phyloP scores from a whole-genome alignment of 2,797 vertebrate species.

The Vultur gryphus region DNA sequence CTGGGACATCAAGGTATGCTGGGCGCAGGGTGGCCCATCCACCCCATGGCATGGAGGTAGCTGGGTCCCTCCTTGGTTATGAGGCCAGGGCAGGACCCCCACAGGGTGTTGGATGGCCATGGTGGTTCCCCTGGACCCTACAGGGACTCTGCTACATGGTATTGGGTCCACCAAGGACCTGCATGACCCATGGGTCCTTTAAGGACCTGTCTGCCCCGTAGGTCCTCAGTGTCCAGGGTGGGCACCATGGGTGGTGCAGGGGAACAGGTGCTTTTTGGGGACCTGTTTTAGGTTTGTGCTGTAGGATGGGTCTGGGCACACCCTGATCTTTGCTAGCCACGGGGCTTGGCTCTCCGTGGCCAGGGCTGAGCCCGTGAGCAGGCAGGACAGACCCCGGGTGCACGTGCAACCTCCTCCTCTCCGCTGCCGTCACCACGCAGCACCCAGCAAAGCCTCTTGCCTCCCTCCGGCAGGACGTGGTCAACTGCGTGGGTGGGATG shows the following conservation, averaged over 20 bases:
- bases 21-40: neutral
- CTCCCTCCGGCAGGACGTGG: slow-evolving; percentile 81
- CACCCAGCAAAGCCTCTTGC: neutral
- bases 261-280: neutral
- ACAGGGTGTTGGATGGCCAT: neutral
- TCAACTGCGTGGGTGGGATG: slow-evolving; percentile 92
- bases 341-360: neutral
- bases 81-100: neutral
- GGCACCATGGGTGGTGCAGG: neutral
- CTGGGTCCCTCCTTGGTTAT: too few species aligned
- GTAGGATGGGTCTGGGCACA: neutral
- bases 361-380: neutral
- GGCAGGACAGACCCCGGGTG: fast-evolving
- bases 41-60: fast-evolving
- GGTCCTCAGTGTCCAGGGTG: neutral
- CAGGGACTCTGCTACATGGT: fast-evolving
- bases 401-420: fast-evolving
- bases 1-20: slow-evolving; percentile 90
- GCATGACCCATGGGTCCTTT: neutral
- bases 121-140: neutral
- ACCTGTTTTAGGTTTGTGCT: neutral
- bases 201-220: neutral
- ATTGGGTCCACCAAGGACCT: neutral
- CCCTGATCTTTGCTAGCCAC: neutral
- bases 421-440: fast-evolving